Evolutionary conservation across 37 sponge, comb jelly and placozoan genomes (phyloP).

Genomic region (Chondrosia reniformis): DNA sequence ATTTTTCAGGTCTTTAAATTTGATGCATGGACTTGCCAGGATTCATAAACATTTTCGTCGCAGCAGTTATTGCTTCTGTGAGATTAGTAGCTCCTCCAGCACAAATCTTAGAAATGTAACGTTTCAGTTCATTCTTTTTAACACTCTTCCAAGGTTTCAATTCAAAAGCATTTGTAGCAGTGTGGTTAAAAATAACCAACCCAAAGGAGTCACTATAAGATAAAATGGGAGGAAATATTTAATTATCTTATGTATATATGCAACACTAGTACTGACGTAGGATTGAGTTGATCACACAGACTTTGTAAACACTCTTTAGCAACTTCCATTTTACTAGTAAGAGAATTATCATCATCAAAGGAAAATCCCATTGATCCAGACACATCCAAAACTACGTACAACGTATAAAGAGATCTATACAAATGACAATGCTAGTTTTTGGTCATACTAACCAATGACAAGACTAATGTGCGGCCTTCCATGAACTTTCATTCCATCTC

Average conservation of each 20-base stretch:
- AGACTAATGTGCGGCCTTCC: conserved; percentile 35
- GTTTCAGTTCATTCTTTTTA: conserved; percentile 16
- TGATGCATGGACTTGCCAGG: neutral
- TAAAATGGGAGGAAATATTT: neutral
- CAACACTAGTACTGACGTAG: conserved; percentile 20
- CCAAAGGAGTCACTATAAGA: conserved; percentile 42
- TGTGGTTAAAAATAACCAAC: conserved; percentile 39
- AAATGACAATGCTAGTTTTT: neutral
- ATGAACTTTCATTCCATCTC: conserved; percentile 45
- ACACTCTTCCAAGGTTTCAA: conserved; percentile 11
- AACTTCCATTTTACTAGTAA: conserved; percentile 25
- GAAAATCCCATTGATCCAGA: conserved; percentile 42
- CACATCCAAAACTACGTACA: conserved; percentile 38
- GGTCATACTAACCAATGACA: conserved; percentile 29
- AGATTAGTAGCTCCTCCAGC: conserved; percentile 38
- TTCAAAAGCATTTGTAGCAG: neutral
- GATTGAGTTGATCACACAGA: conserved; percentile 38
- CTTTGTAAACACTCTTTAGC: conserved; percentile 41
- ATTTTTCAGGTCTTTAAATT: too few species aligned
- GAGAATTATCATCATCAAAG: neutral
- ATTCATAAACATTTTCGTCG: conserved; percentile 17
- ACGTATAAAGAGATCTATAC: neutral
- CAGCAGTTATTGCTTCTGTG: conserved; percentile 22
- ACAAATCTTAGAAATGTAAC: conserved; percentile 7
- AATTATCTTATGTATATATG: neutral